Evolutionary conservation across 2,113 vertebrate species (phyloP).

Genomic region (Lathamus discolor): DNA sequence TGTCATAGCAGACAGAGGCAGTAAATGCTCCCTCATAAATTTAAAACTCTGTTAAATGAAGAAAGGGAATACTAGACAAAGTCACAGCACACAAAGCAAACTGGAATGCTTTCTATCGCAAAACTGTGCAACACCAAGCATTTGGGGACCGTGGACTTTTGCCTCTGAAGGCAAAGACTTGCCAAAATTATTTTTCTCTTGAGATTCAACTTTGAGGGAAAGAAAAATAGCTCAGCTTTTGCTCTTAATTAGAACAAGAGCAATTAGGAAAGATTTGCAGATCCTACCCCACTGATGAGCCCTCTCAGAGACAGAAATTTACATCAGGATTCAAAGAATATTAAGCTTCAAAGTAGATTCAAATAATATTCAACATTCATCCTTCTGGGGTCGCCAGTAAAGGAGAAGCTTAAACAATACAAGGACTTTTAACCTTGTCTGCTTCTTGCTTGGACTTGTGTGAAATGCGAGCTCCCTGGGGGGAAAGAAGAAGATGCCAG

Average conservation of each 20-base stretch:
- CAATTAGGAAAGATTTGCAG: neutral
- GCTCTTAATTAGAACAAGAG: neutral
- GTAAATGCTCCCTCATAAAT: neutral
- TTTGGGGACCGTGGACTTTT: neutral
- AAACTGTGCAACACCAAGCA: neutral
- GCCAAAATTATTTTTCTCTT: neutral
- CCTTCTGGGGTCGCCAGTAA: neutral
- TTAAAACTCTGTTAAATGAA: neutral
- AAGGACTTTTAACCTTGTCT: neutral
- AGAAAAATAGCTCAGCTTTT: neutral
- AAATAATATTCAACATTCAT: neutral
- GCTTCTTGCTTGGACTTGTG: neutral
- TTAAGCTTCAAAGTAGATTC: neutral
- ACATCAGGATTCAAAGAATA: neutral
- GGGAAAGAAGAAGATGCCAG: constrained; percentile 12
- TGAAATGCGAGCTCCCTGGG: constrained; percentile 28
- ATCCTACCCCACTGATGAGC: neutral
- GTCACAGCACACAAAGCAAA: neutral
- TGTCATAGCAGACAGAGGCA: neutral
- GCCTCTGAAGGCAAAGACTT: neutral
- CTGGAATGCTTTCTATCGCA: neutral
- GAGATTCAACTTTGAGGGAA: neutral
- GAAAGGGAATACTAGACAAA: neutral
- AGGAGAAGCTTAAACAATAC: neutral
- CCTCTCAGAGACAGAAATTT: neutral